Percentiles rank a stretch among this genome's conserved stretches.
Conservation (phyloP, 2,888 invertebrate genomes). For the Ornithoptera alexandrae region DNA sequence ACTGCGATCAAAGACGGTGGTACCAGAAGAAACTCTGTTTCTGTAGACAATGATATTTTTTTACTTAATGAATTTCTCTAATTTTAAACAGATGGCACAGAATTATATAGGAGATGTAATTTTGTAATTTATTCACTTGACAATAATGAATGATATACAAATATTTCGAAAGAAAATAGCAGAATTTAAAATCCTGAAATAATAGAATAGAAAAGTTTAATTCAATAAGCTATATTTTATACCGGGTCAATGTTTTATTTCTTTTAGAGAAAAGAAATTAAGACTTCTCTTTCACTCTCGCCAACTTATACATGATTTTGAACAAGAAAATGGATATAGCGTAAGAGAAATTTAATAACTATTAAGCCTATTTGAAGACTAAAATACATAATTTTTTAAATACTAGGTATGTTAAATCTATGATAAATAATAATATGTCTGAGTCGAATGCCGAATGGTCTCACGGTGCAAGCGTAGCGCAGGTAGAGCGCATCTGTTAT, state of each 20-base stretch:
- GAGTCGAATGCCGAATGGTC: conserved; percentile 37
- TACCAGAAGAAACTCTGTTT: conserved; percentile 85
- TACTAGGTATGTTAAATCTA: neutral
- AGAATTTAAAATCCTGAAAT: too few relatives aligned
- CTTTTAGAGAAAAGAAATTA: neutral
- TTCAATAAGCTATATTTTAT: too few relatives aligned
- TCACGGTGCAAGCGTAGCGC: conserved; percentile 41
- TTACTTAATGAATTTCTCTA: neutral
- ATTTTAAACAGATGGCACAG: neutral
- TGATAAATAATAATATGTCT: conserved; percentile 9
- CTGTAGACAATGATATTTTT: conserved; percentile 72
- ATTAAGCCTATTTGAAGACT: neutral
- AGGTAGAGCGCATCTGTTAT: conserved; percentile 74
- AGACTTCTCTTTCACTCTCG: neutral
- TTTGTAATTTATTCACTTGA: too few relatives aligned
- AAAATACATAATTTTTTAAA: neutral
- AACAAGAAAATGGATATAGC: neutral
- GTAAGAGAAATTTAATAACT: neutral
- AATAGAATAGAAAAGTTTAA: too few relatives aligned
- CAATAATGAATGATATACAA: too few relatives aligned
- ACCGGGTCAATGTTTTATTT: neutral
- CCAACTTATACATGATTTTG: neutral
- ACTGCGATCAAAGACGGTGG: conserved; percentile 86
- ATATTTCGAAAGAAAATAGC: too few relatives aligned
- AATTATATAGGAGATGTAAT: too few relatives aligned